phyloP scores from a whole-genome alignment of 2,888 invertebrate genomes.

The Merodon equestris region DNA sequence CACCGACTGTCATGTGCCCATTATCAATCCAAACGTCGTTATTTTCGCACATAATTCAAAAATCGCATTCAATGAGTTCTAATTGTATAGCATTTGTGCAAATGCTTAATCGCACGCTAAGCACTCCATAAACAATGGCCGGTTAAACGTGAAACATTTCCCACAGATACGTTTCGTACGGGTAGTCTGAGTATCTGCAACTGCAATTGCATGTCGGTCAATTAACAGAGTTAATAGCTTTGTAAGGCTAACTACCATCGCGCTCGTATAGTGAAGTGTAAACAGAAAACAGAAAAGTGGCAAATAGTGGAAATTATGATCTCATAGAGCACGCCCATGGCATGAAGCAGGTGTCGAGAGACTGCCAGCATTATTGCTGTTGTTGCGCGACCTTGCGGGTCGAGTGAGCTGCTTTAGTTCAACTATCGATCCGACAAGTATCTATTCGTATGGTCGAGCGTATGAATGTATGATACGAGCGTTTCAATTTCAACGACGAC shows the following conservation, averaged over 20 bases:
- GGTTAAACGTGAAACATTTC: constrained; percentile 41
- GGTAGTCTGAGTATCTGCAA: too few species aligned
- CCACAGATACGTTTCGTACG: constrained; percentile 55
- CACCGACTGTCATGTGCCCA: too few species aligned
- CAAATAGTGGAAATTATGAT: constrained; percentile 54
- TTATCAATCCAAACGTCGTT: not conserved
- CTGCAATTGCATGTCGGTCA: constrained; percentile 56
- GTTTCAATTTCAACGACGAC: constrained; percentile 31
- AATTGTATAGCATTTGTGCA: constrained; percentile 25
- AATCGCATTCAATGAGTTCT: constrained; percentile 32
- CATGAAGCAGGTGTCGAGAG: constrained; percentile 23
- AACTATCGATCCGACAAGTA: constrained; percentile 51
- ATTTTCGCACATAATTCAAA: constrained; percentile 15
- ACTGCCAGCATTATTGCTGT: constrained; percentile 10
- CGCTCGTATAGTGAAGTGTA: constrained; percentile 19
- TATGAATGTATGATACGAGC: constrained; percentile 33
- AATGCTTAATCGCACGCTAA: constrained; percentile 43
- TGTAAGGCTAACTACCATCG: constrained; percentile 50
- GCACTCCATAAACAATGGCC: constrained; percentile 49
- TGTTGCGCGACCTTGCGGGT: constrained; percentile 52
- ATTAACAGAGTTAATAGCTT: constrained; percentile 61
- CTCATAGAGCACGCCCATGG: constrained; percentile 43
- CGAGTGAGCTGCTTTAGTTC: constrained; percentile 37
- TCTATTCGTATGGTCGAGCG: not conserved
- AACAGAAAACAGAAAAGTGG: constrained; percentile 10